Evolutionary conservation across 1,140 invertebrate genomes (phyloP).

Genomic region (Batillaria attramentaria): DNA sequence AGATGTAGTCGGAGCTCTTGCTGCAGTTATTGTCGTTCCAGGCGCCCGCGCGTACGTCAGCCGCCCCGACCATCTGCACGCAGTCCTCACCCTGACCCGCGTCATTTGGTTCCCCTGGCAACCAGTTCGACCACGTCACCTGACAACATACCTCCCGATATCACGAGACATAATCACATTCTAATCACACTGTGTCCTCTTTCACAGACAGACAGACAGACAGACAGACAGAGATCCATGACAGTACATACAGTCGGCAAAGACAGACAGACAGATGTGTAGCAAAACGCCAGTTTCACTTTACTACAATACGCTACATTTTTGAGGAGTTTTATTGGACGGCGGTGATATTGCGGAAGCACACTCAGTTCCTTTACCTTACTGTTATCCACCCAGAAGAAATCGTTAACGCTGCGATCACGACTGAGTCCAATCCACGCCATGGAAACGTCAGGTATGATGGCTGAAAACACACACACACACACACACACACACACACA

Average conservation of each 20-base stretch:
- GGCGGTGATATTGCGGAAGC: too few species aligned
- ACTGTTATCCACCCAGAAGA: background rate
- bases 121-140: background rate
- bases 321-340: too few species aligned
- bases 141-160: too few species aligned
- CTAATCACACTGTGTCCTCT: too few species aligned
- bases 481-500: background rate
- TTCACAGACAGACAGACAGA: too few species aligned
- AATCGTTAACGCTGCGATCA: background rate
- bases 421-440: conserved; percentile 5
- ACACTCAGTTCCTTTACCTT: too few species aligned
- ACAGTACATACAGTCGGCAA: background rate
- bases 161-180: too few species aligned
- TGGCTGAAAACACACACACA: background rate
- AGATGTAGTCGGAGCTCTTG: conserved; percentile 7
- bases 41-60: background rate
- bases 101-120: background rate
- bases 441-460: background rate
- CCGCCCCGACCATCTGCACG: background rate
- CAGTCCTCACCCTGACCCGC: background rate
- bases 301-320: too few species aligned
- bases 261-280: too few species aligned
- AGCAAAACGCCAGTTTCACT: too few species aligned
- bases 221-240: background rate
- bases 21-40: background rate